phyloP scores from a whole-genome alignment of 53 echinoderm and acorn worm genomes.

The Paelopatides confundens region DNA sequence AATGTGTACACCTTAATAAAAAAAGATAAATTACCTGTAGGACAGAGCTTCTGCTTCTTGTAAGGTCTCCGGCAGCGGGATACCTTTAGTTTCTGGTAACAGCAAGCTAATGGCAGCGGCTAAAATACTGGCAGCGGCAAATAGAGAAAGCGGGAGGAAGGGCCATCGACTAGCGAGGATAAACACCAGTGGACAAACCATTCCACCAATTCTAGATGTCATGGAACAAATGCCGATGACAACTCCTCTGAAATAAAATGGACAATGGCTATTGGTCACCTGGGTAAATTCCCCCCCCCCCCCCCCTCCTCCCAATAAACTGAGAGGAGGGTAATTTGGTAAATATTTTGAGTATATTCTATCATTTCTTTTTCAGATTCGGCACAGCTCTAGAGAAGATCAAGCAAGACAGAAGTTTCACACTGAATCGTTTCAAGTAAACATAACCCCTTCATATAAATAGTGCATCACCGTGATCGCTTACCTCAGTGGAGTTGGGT shows the following conservation, averaged over 20 bases:
- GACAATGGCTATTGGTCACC: no score
- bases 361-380: no score
- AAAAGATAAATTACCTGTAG: not conserved
- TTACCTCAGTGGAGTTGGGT: constrained; percentile 18
- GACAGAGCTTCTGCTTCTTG: constrained; percentile 51
- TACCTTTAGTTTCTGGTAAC: constrained; percentile 74
- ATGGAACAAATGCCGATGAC: constrained; percentile 78
- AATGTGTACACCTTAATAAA: no score
- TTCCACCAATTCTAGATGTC: constrained; percentile 72
- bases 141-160: constrained; percentile 70
- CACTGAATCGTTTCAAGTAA: no score
- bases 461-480: no score
- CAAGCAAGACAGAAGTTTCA: no score
- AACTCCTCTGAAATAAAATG: constrained; percentile 48
- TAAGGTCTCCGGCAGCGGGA: constrained; percentile 76
- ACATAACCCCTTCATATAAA: no score
- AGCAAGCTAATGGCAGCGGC: constrained; percentile 72
- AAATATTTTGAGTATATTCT: no score
- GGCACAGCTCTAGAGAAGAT: no score
- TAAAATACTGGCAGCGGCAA: constrained; percentile 65
- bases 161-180: constrained; percentile 64
- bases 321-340: no score
- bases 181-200: constrained; percentile 72
- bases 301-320: no score
- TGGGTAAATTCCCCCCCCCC: no score